Conservation (phyloP, 2,888 invertebrate species). For the Caenorhabditis imperialis region DNA sequence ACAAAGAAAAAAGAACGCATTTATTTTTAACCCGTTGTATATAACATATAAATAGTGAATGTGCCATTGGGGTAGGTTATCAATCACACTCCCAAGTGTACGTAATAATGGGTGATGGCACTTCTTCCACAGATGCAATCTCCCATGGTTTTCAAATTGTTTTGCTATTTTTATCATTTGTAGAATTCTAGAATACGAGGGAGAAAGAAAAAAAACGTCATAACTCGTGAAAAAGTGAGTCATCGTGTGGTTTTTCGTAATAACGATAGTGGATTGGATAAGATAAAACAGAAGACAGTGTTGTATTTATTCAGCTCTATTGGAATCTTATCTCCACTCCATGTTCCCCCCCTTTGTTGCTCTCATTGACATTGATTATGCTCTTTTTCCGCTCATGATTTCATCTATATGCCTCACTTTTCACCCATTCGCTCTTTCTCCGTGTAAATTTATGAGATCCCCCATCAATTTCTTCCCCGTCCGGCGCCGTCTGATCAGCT, state of each 20-base stretch:
- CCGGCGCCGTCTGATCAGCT: conserved; percentile 30
- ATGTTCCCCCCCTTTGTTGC: too few species aligned
- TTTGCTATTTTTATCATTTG: too few species aligned
- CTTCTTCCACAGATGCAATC: conserved; percentile 5
- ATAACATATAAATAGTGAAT: conserved; percentile 19
- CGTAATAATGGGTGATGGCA: conserved; percentile 38
- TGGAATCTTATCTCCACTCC: too few species aligned
- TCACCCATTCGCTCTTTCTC: conserved; percentile 7
- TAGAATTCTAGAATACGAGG: too few species aligned
- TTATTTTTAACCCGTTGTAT: too few species aligned
- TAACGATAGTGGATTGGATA: too few species aligned
- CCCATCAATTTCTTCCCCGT: conserved; percentile 31
- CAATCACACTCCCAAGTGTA: conserved; percentile 1
- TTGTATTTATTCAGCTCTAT: too few species aligned
- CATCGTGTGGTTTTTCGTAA: too few species aligned
- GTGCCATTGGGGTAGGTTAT: background rate
- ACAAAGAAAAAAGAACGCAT: too few species aligned
- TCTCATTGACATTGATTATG: conserved; percentile 25
- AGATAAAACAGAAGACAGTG: too few species aligned
- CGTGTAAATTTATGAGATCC: conserved; percentile 47
- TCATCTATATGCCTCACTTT: conserved; percentile 17
- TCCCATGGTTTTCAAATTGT: background rate
- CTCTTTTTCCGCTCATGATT: conserved; percentile 16
- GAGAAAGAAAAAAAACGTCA: too few species aligned
- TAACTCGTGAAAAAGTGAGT: too few species aligned